A percentile compares a stretch with the other conserved stretches of the same genome.
These are phyloP conservation scores for Eulemur coronatus DNA, from an alignment of 2,797 vertebrate species.

Conservation along the genomic window DNA sequence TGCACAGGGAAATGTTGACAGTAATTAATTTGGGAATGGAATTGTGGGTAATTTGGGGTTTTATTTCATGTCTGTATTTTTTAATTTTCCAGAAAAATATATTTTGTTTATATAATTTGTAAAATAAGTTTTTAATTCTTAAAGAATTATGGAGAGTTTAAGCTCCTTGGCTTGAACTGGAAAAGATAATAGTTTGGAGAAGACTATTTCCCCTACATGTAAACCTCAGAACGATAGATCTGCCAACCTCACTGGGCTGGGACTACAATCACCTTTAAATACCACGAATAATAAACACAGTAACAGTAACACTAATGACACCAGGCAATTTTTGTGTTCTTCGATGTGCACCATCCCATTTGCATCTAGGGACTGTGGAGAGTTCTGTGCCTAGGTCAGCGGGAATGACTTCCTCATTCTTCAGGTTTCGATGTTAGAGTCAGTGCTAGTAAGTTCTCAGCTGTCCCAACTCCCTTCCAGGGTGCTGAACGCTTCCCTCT, in stretches of 20 bases:
- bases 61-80: background rate
- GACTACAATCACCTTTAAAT: background rate
- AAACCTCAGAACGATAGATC: background rate
- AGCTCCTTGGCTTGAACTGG: background rate
- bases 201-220: accelerated
- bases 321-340: background rate
- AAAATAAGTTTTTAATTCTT: background rate
- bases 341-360: background rate
- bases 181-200: background rate
- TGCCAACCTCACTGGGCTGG: background rate
- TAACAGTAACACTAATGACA: background rate
- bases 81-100: background rate
- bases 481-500: background rate
- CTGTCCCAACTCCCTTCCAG: background rate
- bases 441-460: background rate
- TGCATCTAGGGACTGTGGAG: background rate
- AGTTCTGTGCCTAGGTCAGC: background rate
- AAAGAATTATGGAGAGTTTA: background rate
- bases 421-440: background rate
- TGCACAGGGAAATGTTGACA: background rate
- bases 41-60: background rate
- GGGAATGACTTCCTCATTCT: background rate
- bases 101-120: background rate
- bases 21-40: background rate
- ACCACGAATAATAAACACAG: background rate